Evolutionary conservation across 2,113 vertebrate species (phyloP), one percentile per base, ranked within the genome.

Genomic region (Perognathus longimembris): DNA sequence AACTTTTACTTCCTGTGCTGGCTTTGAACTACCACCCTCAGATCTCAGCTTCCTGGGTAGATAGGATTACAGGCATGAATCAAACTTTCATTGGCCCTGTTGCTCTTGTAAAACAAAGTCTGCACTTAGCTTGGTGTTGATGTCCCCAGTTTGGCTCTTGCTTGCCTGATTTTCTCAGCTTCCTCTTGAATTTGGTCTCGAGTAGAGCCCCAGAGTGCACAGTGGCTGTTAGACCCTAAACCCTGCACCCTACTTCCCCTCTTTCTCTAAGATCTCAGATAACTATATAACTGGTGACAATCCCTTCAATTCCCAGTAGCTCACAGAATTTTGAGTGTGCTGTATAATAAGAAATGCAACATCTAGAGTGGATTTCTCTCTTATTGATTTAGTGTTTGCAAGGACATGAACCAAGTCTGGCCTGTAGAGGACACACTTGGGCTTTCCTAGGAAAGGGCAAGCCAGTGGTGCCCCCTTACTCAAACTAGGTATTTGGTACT

Each of bases 401-500:
- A 89, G 32, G 50, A 8, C 63, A 28, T 54, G 36, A 74, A 24
- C 28, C 20, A 22, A 11, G 14, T 81, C 74, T 70, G 28, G 59
- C 63, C 69, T 12, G 26, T 11, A 9, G n/a, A 22, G 50, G 50
- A 57, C 26, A 77, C 74, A 76, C 71, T 71, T 67, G 42, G 21
- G 22, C 79, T 77, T 22, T 28, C 36, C 7, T 78, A 70, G 79
- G 57, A 84, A 54, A 59, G 18, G 11, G n/a, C 17, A 8, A 6
- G 24, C 45, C 26, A 20, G 26, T 6, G 7, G 30, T 15, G 38
- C n/a, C 32, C 92, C 36, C 40, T 91, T 40, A 59, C 34, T 32
- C 50, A 71, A 92, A 78, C 57, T 36, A 69, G 28, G 77, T 70
- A 57, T 80, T 91, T 42, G 36, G n/a, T 82, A 50, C 38, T 88